Evolutionary conservation across 2,797 vertebrate genomes (phyloP), one percentile per base, ranked within the genome.

Genomic region (Melanotaenia boesemani): DNA sequence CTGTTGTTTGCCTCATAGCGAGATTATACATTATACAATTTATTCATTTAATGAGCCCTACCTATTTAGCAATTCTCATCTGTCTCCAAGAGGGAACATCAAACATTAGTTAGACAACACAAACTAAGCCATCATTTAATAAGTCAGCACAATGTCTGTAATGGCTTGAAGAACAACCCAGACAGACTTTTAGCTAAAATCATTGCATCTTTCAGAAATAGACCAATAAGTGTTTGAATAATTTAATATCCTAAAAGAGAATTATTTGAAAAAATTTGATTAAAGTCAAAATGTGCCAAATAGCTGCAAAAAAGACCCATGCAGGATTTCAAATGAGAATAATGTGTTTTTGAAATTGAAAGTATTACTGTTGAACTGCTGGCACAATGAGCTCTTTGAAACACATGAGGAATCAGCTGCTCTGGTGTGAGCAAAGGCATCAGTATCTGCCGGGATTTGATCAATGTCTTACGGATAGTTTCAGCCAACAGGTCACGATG

Each of bases 331-430:
- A 24, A 70, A 74, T 79, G 62, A 50, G 22, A 61, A 24, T 48
- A 60, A 68, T 67, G 44, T 63, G 64, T 74, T 80, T 50, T 65
- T 7, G 44, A 82, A 81, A 77, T 62, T 66, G 36, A 26, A 59
- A 73, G 13, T 59, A 60, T 79, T 71, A 75, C 48, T 67, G 22
- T 37, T 67, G 66, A 63, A 81, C 67, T 70, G 76, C 74, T 65
- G 64, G 61, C 30, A 77, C 62, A 85, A 60, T 74, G 67, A 84
- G 60, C 44, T 79, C 75, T 80, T 86, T 77, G 79, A 84, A 82
- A 72, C 77, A 79, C 85, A 83, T 76, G 76, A 80, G 70, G 70
- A 88, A 84, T 90, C 85, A 84, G 74, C 48, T 61, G 68, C 80
- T 82, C 75, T 64, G 48, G 58, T 72, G 74, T 63, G 64, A n/a